Evolutionary conservation across 2,113 vertebrate species (phyloP), one percentile per base, ranked within the genome.

Genomic region (Percina caprodes): DNA sequence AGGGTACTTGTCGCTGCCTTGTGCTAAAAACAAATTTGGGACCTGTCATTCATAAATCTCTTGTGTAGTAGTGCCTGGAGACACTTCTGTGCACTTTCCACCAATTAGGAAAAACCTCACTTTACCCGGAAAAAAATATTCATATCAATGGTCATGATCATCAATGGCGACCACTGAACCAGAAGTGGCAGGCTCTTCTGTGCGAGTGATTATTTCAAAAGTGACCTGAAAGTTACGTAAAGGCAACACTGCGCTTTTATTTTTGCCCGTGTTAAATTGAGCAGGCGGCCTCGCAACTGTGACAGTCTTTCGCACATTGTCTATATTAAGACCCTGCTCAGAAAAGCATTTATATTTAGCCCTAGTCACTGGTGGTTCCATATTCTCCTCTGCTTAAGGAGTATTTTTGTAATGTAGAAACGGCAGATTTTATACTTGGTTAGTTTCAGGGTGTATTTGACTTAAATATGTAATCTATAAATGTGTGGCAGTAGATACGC

Each of bases 311-410:
- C 86, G 85, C 94, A 95, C 90, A 55, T 92, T 82, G 86, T 87
- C 93, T 94, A 94, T 94, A 92, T 92, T 91, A 94, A 94, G 92
- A 86, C 79, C 84, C 86, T 84, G 86, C 93, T 94, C 92, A 93
- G 91, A 95, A 94, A 92, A 89, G 74, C 88, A 72, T 88, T 94
- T 95, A 94, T 94, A 94, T 93, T 92, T 95, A 94, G 92, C 90
- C 65, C 45, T 75, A 59, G 91, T 90, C 93, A 92, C 93, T 94
- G 90, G 78, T 93, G 88, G 90, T 94, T 93, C 90, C 82, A 65
- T 89, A 87, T 93, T 92, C 86, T 89, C 76, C 78, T 86, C 90
- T 79, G 77, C 77, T 59, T 70, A 33, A 54, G 48, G 62, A 86
- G 69, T 88, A 81, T 89, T 91, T 89, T 86, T 79, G 61, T 83